Base-by-base conservation (phyloP, 2,113 vertebrate genomes). In the Pangasianodon gigas region DNA sequence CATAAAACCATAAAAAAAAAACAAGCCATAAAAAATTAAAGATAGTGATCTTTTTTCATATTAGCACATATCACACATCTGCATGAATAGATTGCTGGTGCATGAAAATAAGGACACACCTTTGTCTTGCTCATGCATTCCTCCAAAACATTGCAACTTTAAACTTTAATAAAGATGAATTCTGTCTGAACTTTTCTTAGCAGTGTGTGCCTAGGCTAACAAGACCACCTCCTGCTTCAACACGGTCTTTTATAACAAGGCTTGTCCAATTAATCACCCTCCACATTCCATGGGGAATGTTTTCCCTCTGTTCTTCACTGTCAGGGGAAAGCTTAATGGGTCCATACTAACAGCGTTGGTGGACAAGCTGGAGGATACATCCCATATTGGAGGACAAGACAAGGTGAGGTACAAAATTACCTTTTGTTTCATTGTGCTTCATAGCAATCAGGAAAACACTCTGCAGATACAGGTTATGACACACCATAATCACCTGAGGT, bases 191-290 rank as follows among this genome's bases (percentile, higher is more conserved):
- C 54, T 44, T 84, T 58, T 6, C 24, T 18, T 11, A 87, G 75
- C 58, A 67, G 1, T 41, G n/a, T 83, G 79, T 69, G 60, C 69
- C 46, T 9, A 41, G 19, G 19, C 46, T 88, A 82, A 81, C 21
- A 18, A 82, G 77, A 16, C 56, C 74, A 54, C 11, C 44, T 65
- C 46, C 60, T 62, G 58, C 46, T 51, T 26, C 60, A 88, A 65
- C 29, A 24, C 10, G 29, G 44, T 80, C 29, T 54, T 18, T 54
- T 85, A 85, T 87, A 87, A 60, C 75, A 87, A 79, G 41, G 11
- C 37, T 41, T 65, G 60, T 51, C 56, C 77, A 82, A 88, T 67
- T 88, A 88, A 82, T 82, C 29, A 19, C 16, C 14, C 18, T 44
- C 3, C n/a, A 65, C 75, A 26, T n/a, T 62, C 26, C 24, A 29